Evolutionary conservation across 2,888 invertebrate genomes (phyloP), one percentile per base, ranked within the genome.

Genomic region (Cosmia trapezina): DNA sequence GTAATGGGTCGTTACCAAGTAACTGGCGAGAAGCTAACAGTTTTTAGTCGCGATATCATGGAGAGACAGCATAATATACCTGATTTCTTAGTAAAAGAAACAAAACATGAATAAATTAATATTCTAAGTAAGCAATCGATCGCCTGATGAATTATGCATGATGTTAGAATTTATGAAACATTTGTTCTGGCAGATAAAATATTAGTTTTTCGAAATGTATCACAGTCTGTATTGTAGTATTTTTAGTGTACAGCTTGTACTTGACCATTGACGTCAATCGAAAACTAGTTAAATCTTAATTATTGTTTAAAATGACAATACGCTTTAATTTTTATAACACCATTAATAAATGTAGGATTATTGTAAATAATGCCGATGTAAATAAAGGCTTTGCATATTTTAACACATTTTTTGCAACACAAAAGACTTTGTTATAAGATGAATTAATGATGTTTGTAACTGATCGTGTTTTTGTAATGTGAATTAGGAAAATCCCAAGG

Each of bases 401-500:
- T 59, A 47, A 19, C 49, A 51, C 37, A 22, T 65, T 77, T 65
- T 78, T 82, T 72, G 51, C 63, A 60, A 49, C 33, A 43, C 53
- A 54, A 66, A 51, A 49, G 53, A 67, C 22, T 64, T 64, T 59
- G 33, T 33, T 59, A 37, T 67, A 70, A 62, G 70, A 68, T 62
- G 41, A 64, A 81, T 81, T 70, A 70, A 73, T 82, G 70, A 17
- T 73, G 33, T 65, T 22, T 49, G 70, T 67, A 53, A 43, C 9
- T 45, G 19, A 54, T 72, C 54, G 45, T 68, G 61, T 73, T 70
- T 73, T 71, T 74, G 43, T 82, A 49, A 66, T 54, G 53, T 49
- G 67, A 66, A 79, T 79, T 69, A 62, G 80, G 61, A 69, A 83
- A 83, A 74, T 83, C 74, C 73, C 81, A 68, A 69, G 68, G 57